Percentiles rank a stretch among this genome's conserved stretches.
phyloP scores from a whole-genome alignment of 2,888 invertebrate genomes.

The Aphelenchoides bicaudatus region DNA sequence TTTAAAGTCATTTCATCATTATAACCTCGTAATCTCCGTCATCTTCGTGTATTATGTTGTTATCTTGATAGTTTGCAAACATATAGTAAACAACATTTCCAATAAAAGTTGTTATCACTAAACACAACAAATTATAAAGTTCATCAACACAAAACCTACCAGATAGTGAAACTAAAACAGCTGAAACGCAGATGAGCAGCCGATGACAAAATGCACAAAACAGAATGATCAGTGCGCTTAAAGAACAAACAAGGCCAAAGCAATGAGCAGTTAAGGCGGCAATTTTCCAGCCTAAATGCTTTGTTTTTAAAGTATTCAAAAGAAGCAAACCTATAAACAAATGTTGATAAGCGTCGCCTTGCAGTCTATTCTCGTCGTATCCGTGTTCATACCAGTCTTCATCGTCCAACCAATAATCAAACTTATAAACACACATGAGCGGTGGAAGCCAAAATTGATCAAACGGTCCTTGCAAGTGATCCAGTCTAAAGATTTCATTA shows the following conservation, averaged over 20 bases:
- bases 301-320: constrained; percentile 11
- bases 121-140: constrained; percentile 10
- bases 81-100: constrained; percentile 51
- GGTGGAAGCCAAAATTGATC: constrained; percentile 53
- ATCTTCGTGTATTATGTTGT: constrained; percentile 57
- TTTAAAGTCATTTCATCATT: not conserved
- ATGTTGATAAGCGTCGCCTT: constrained; percentile 59
- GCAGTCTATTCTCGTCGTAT: constrained; percentile 58
- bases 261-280: constrained; percentile 50
- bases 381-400: constrained; percentile 60
- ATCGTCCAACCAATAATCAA: constrained; percentile 59
- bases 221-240: constrained; percentile 33
- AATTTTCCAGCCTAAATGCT: constrained; percentile 53
- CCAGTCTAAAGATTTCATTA: constrained; percentile 38
- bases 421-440: constrained; percentile 58
- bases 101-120: constrained; percentile 42
- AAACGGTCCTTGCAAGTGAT: constrained; percentile 56
- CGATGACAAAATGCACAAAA: constrained; percentile 45
- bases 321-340: constrained; percentile 54
- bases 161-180: constrained; percentile 50
- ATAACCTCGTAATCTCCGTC: constrained; percentile 53
- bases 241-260: constrained; percentile 43
- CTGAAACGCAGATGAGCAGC: constrained; percentile 38
- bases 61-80: constrained; percentile 58
- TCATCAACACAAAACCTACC: constrained; percentile 28